Evolutionary conservation across 2,888 invertebrate species (phyloP).

Genomic region (Drosophila antonietae): DNA sequence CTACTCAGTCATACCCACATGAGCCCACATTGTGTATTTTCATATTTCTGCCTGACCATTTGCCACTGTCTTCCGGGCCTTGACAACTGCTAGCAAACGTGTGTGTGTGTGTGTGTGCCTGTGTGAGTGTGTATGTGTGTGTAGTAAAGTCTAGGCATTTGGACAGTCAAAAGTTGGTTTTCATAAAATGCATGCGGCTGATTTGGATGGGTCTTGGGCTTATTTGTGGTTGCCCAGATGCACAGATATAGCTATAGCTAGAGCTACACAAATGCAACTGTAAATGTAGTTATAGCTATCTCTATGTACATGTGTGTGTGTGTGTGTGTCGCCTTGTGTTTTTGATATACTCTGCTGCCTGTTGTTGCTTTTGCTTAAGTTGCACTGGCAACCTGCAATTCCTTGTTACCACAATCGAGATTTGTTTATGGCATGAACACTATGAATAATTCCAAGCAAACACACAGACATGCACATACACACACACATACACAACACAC

Average conservation of each 20-base stretch:
- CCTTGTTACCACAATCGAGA: slow-evolving; percentile 44
- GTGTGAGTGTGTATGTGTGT: neutral
- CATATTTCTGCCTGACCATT: slow-evolving; percentile 64
- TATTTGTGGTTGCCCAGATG: slow-evolving; percentile 52
- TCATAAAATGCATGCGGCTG: slow-evolving; percentile 58
- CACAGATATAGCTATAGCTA: slow-evolving; percentile 13
- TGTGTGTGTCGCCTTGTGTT: slow-evolving; percentile 19
- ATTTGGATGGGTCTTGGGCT: slow-evolving; percentile 54
- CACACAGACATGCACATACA: neutral
- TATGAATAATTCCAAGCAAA: slow-evolving; percentile 39
- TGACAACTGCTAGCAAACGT: slow-evolving; percentile 40
- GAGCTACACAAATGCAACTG: slow-evolving; percentile 5
- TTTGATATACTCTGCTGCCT: slow-evolving; percentile 28
- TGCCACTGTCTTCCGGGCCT: slow-evolving; percentile 51
- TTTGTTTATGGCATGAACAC: slow-evolving; percentile 51
- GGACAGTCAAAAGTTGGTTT: slow-evolving; percentile 14
- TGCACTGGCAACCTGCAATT: slow-evolving; percentile 23
- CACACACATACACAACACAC: neutral
- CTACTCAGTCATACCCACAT: slow-evolving; percentile 30
- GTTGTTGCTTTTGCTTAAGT: slow-evolving; percentile 7
- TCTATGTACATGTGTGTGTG: neutral
- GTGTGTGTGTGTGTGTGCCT: neutral
- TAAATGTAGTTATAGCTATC: neutral
- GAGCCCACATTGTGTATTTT: slow-evolving; percentile 63
- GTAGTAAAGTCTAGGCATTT: slow-evolving; percentile 2